Percentiles rank a stretch among this genome's conserved stretches.
These are phyloP conservation scores for Drosophila rellima DNA, from an alignment of 2,888 invertebrate species.

Conservation along the genomic window DNA sequence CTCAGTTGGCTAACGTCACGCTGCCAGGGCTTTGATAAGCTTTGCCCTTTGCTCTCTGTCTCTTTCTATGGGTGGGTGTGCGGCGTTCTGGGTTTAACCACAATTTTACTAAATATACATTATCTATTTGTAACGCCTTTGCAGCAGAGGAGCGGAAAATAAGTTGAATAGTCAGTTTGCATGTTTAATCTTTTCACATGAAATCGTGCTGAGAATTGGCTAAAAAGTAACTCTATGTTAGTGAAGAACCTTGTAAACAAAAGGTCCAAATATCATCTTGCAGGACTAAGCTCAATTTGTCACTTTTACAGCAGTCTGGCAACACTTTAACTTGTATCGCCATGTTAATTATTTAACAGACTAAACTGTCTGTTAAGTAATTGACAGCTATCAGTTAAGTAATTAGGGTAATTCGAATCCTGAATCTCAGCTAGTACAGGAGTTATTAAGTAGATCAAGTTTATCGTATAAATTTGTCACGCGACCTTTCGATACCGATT, in stretches of 20 bases:
- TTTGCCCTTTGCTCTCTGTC: not conserved
- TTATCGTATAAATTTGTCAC: too few species aligned
- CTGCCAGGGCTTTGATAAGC: slow-evolving; percentile 31
- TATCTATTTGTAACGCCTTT: slow-evolving; percentile 8
- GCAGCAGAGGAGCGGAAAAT: not conserved
- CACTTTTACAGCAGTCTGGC: not conserved
- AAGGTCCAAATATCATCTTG: slow-evolving; percentile 10
- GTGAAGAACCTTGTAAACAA: not conserved
- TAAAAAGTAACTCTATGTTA: not conserved
- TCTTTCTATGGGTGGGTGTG: slow-evolving; percentile 5
- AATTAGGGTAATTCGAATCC: too few species aligned
- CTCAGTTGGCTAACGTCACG: slow-evolving; percentile 51
- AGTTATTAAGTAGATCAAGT: too few species aligned
- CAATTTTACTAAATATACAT: slow-evolving; percentile 20
- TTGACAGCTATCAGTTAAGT: too few species aligned
- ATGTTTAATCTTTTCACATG: slow-evolving; percentile 3
- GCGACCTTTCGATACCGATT: too few species aligned
- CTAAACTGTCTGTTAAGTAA: not conserved
- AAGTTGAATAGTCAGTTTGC: not conserved
- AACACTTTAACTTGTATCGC: not conserved
- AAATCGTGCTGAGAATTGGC: not conserved
- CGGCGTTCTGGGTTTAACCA: slow-evolving; percentile 11
- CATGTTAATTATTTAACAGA: not conserved
- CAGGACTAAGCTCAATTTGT: not conserved
- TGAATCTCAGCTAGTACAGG: too few species aligned